Conservation (phyloP, 2,888 invertebrate genomes). For the Stenurella melanura region DNA sequence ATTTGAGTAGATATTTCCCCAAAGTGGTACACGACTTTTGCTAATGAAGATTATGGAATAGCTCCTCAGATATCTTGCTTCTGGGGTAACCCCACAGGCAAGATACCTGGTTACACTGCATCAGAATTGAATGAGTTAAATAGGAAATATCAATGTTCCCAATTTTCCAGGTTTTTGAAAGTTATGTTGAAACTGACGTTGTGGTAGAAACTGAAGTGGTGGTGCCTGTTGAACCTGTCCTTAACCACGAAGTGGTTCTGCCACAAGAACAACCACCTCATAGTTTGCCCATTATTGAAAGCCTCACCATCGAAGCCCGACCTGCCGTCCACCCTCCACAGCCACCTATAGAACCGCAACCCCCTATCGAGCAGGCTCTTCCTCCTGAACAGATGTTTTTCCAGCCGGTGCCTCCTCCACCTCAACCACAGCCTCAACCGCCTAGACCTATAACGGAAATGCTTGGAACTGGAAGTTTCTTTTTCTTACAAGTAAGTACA, state of each 20-base stretch:
- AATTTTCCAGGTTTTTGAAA: conserved; percentile 50
- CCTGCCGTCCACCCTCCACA: conserved; percentile 61
- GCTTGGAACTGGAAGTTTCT: conserved; percentile 85
- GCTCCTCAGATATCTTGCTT: too few species aligned
- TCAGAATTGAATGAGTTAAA: too few species aligned
- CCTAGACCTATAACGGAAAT: conserved; percentile 83
- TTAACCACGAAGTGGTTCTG: conserved; percentile 41
- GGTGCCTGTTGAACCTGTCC: conserved; percentile 45
- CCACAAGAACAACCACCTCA: conserved; percentile 53
- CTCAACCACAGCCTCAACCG: conserved; percentile 70
- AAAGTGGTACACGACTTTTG: too few species aligned
- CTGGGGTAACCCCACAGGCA: too few species aligned
- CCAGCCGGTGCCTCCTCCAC: conserved; percentile 73
- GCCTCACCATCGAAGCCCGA: conserved; percentile 60
- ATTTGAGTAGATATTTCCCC: too few species aligned
- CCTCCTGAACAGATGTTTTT: conserved; percentile 71
- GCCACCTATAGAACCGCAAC: conserved; percentile 63
- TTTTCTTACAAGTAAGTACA: conserved; percentile 83
- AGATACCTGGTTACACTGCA: too few species aligned
- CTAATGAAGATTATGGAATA: too few species aligned
- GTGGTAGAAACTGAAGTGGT: conserved; percentile 37
- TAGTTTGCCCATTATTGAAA: conserved; percentile 68
- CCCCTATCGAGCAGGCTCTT: conserved; percentile 45
- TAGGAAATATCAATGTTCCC: background rate
- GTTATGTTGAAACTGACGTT: conserved; percentile 52